A percentile compares a stretch with the other conserved stretches of the same genome.
Evolutionary conservation across 2,888 invertebrate genomes (phyloP).

Genomic region (Amiota minor): DNA sequence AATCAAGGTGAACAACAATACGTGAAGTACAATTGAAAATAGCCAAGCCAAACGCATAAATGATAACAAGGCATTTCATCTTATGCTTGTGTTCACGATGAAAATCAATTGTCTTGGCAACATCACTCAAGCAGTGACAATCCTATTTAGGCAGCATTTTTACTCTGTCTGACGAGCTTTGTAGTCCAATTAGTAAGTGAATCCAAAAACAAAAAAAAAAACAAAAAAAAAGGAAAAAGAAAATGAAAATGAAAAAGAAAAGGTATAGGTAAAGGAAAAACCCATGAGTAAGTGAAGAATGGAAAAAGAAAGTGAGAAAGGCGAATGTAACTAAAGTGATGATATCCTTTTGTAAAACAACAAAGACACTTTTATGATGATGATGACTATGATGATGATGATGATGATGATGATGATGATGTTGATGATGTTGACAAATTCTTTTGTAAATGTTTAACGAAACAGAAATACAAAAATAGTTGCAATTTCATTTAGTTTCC

Average conservation of each 20-base stretch:
- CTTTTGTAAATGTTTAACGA: conserved; percentile 27
- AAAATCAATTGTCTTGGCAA: conserved; percentile 27
- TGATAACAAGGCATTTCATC: neutral
- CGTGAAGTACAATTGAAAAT: conserved; percentile 10
- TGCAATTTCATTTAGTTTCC: conserved; percentile 26
- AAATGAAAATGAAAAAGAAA: too few relatives aligned
- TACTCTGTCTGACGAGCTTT: neutral
- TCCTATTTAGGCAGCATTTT: neutral
- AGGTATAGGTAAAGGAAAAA: too few relatives aligned
- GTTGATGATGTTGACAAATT: neutral
- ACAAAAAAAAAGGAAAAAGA: neutral
- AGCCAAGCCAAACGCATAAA: neutral
- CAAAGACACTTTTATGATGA: too few relatives aligned
- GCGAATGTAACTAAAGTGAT: neutral
- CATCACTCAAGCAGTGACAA: conserved; percentile 20
- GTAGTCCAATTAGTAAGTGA: conserved; percentile 25
- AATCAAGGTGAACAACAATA: conserved; percentile 28
- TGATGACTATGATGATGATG: too few relatives aligned
- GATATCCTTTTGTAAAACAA: neutral
- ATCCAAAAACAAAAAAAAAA: neutral
- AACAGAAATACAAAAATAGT: conserved; percentile 26
- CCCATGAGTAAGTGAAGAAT: neutral
- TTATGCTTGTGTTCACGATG: neutral
- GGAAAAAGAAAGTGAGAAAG: neutral
- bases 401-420: too few relatives aligned